Percentiles rank a stretch among this genome's conserved stretches.
phyloP scores from a whole-genome alignment of 2,888 invertebrate genomes.

The Caenorhabditis zanzibari region DNA sequence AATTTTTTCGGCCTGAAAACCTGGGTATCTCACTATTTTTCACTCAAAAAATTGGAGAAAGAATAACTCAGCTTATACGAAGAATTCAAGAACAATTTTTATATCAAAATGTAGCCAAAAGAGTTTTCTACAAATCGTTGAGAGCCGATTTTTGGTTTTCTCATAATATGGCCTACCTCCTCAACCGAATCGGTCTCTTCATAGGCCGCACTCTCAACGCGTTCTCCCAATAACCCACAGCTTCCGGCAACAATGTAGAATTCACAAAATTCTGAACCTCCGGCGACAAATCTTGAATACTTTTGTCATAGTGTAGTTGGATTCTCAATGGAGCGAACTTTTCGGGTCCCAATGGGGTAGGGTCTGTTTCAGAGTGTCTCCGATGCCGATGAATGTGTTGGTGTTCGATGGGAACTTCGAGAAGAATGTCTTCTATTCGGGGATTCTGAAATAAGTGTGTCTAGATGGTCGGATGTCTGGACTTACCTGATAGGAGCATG shows the following conservation, averaged over 20 bases:
- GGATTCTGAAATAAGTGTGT: constrained; percentile 64
- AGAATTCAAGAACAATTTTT: too few species aligned
- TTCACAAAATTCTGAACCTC: constrained; percentile 74
- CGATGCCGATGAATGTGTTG: constrained; percentile 30
- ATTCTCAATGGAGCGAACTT: constrained; percentile 72
- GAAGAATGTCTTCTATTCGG: constrained; percentile 71
- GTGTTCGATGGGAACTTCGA: constrained; percentile 71
- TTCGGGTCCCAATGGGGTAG: neutral
- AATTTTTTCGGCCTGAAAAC: too few species aligned
- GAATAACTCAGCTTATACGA: too few species aligned
- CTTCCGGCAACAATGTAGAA: constrained; percentile 72
- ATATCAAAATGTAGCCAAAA: too few species aligned
- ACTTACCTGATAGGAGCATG: constrained; percentile 71
- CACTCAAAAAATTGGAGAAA: too few species aligned
- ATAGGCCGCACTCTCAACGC: constrained; percentile 69
- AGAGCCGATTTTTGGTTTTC: too few species aligned
- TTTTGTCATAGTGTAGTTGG: constrained; percentile 73
- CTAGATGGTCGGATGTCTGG: neutral
- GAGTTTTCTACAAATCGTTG: too few species aligned
- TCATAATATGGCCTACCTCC: constrained; percentile 52
- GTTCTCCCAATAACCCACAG: constrained; percentile 76
- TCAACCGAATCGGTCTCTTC: constrained; percentile 65
- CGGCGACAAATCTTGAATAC: constrained; percentile 62
- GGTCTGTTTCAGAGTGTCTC: constrained; percentile 15
- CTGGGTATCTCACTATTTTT: too few species aligned